phyloP scores from a whole-genome alignment of 2,797 vertebrate species.

The Dallia pectoralis region DNA sequence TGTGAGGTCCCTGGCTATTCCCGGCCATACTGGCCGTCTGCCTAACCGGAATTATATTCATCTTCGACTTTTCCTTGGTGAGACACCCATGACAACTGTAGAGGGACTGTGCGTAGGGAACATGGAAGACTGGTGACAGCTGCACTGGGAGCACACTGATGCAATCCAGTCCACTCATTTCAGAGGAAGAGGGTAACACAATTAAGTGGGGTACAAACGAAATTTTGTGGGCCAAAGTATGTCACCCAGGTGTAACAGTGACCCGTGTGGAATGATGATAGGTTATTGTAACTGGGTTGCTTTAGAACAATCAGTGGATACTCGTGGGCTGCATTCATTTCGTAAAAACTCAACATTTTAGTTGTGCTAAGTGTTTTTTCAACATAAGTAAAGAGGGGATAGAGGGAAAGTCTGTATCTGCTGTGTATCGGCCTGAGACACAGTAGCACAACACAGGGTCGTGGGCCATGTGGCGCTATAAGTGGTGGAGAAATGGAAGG shows the following conservation, averaged over 20 bases:
- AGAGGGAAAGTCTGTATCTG: too few relatives aligned
- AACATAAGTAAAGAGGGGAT: too few relatives aligned
- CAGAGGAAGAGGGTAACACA: neutral
- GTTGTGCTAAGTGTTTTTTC: too few relatives aligned
- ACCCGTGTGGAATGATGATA: neutral
- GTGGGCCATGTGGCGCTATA: neutral
- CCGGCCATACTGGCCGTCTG: neutral
- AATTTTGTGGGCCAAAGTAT: too few relatives aligned
- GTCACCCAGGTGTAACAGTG: too few relatives aligned
- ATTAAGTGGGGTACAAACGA: too few relatives aligned
- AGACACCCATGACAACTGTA: conserved; percentile 4
- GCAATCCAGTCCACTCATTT: conserved; percentile 11
- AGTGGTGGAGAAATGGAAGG: neutral
- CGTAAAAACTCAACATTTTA: neutral
- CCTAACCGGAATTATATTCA: neutral
- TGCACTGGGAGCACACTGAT: conserved; percentile 17
- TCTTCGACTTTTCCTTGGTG: neutral
- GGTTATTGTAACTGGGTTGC: neutral
- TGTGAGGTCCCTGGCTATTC: too few relatives aligned
- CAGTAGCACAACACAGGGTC: neutral
- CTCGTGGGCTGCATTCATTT: neutral
- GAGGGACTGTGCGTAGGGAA: neutral
- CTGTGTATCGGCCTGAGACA: too few relatives aligned
- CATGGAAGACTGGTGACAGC: conserved; percentile 20
- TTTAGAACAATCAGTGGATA: too few relatives aligned